Evolutionary conservation across 2,888 invertebrate species (phyloP), one percentile per base, ranked within the genome.

Genomic region (Galerucella calmariensis): DNA sequence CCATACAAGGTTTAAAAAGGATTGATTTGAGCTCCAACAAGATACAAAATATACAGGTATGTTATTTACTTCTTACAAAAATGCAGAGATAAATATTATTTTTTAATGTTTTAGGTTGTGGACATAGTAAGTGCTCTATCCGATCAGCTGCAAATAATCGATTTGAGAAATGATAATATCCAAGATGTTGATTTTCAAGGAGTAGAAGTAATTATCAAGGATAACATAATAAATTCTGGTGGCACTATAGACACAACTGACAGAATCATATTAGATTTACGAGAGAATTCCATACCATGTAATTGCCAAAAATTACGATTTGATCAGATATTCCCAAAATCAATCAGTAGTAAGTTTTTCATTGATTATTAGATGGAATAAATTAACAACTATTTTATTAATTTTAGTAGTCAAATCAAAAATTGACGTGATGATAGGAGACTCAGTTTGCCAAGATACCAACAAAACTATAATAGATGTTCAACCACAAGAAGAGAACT

Each of bases 251-350:
- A 56, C 1, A 9, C 2, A 56, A 56, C 9, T n/a, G 74, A 75
- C 2, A 81, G 84, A 48, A 85, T 89, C 0, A 79, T 80, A 0
- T 85, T 92, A 53, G 83, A 86, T 27, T 82, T 93, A 1, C 89
- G 88, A 14, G 83, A 89, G 46, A 93, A 93, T 87, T 92, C 93
- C 0, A 80, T 94, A 10, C 78, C 84, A 2, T 94, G 94, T 80
- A 90, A 92, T 82, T 93, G 93, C 82, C 73, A 84, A 0, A 0
- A 79, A 91, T 1, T 88, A 90, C 76, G 85, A 89, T 74, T 89
- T 93, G 66, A 84, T 90, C 0, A 88, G 88, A 61, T 91, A 90
- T 78, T 80, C 91, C 8, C 87, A 89, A 44, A 87, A 88, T 0
- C 83, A 85, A 35, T 84, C 90, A 74, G 14, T 73, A 80, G 63